phyloP scores from a whole-genome alignment of 2,888 invertebrate species.

The Bombylius discolor region DNA sequence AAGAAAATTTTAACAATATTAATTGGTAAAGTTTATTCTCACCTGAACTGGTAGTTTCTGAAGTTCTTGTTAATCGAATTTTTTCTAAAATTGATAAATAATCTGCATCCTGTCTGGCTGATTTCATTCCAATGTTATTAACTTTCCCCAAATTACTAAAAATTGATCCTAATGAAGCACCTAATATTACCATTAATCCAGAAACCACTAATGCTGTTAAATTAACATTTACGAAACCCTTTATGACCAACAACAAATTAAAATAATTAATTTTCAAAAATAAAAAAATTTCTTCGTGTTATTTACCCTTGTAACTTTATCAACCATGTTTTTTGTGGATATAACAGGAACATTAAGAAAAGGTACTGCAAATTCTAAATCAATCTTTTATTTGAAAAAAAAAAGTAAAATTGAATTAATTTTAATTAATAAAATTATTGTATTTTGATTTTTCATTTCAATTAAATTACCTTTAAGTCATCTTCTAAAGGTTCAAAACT shows the following conservation, averaged over 20 bases:
- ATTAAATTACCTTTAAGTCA: not conserved
- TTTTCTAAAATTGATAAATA: not conserved
- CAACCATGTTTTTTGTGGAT: conserved; percentile 19
- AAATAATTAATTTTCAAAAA: not conserved
- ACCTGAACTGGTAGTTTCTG: not conserved
- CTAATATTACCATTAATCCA: conserved; percentile 36
- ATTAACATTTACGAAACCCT: conserved; percentile 38
- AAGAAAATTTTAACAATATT: too few relatives aligned
- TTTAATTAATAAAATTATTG: not conserved
- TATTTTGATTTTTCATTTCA: not conserved
- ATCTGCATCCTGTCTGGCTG: not conserved
- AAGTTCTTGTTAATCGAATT: too few relatives aligned
- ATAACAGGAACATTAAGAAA: conserved; percentile 42
- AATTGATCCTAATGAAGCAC: conserved; percentile 28
- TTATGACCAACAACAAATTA: not conserved
- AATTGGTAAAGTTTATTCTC: not conserved
- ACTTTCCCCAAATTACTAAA: not conserved
- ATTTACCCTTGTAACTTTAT: not conserved
- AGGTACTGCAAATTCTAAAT: conserved; percentile 42
- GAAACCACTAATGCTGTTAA: conserved; percentile 38
- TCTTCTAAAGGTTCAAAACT: conserved; percentile 5
- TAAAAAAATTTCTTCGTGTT: conserved; percentile 15
- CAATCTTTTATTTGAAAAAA: conserved; percentile 26
- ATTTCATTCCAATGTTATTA: not conserved
- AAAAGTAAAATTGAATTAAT: not conserved